Conservation (phyloP, 2,113 vertebrate species). For the Brachypteracias leptosomus region DNA sequence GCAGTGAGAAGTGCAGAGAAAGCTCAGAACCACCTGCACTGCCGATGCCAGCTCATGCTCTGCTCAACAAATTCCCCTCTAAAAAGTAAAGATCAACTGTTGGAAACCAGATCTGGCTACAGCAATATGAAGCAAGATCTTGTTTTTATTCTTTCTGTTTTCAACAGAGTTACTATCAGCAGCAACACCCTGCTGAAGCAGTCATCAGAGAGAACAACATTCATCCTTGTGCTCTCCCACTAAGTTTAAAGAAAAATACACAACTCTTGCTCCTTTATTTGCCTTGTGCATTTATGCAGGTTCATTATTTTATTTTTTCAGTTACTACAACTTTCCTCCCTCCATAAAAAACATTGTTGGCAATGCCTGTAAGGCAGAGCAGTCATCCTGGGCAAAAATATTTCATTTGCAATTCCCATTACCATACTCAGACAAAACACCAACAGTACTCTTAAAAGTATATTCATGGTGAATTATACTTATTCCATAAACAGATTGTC, state of each 20-base stretch:
- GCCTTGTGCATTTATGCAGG: neutral
- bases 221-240: neutral
- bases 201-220: neutral
- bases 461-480: neutral
- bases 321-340: neutral
- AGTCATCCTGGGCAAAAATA: neutral
- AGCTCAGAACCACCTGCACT: neutral
- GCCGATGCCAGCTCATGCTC: fast-evolving
- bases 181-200: neutral
- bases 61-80: neutral
- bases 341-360: neutral
- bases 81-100: neutral
- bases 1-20: neutral
- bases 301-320: neutral
- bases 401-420: slow-evolving; percentile 26
- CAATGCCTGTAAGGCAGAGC: neutral
- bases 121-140: neutral
- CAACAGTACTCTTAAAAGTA: neutral
- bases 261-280: neutral
- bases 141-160: neutral
- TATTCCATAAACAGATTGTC: neutral
- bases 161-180: neutral
- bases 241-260: neutral
- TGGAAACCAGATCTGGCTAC: neutral
- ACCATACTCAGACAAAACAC: neutral